Conservation (phyloP, 2,797 vertebrate species). For the Bovichtus variegatus region DNA sequence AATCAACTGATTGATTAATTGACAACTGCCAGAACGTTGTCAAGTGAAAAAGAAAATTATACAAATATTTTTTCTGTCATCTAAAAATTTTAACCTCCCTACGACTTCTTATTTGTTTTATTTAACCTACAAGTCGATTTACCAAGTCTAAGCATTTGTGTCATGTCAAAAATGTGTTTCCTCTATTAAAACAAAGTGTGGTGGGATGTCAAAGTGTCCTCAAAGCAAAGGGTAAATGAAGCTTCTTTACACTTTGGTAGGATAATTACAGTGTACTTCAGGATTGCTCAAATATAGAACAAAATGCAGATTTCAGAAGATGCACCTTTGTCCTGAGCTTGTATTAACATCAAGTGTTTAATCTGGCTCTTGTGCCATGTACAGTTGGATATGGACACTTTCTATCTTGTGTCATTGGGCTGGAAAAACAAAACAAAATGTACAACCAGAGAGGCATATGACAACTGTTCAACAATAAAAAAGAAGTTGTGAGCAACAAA, state of each 20-base stretch:
- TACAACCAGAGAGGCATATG: constrained; percentile 22
- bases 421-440: constrained; percentile 42
- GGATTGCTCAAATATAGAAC: too few species aligned
- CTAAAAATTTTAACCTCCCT: background rate
- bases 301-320: constrained; percentile 9
- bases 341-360: constrained; percentile 7
- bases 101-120: background rate
- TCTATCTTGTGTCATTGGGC: constrained; percentile 1
- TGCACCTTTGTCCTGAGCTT: background rate
- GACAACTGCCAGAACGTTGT: background rate
- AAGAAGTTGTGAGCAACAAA: constrained; percentile 35
- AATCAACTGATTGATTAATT: background rate
- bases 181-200: background rate
- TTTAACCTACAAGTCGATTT: background rate
- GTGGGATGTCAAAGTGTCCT: background rate
- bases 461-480: constrained; percentile 49
- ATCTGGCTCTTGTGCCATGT: constrained; percentile 20
- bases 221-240: constrained; percentile 1
- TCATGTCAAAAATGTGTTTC: background rate
- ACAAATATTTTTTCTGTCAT: background rate
- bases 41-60: background rate
- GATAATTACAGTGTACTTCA: background rate
- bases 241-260: background rate
- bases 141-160: background rate
- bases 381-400: constrained; percentile 11